Evolutionary conservation across 2,113 vertebrate species (phyloP).

Genomic region (Heterotilapia buettikoferi): DNA sequence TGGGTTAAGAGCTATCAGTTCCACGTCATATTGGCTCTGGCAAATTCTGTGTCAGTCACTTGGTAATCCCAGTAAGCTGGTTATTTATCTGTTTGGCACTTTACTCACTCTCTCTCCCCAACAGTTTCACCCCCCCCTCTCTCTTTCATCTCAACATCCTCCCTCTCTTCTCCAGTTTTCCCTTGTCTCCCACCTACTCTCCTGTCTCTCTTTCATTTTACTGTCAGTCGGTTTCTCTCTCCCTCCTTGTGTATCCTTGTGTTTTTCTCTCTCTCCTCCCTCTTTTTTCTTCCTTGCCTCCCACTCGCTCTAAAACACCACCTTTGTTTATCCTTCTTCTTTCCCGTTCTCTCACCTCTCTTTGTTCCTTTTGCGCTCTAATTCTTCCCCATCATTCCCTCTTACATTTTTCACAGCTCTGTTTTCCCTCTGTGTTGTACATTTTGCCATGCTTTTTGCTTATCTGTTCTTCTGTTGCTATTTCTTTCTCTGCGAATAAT

Average conservation of each 20-base stretch:
- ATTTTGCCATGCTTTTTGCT: neutral
- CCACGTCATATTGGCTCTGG: constrained; percentile 55
- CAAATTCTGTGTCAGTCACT: constrained; percentile 63
- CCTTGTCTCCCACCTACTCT: constrained; percentile 67
- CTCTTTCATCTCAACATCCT: constrained; percentile 56
- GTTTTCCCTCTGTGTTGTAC: neutral
- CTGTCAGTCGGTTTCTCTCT: constrained; percentile 34
- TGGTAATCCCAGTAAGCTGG: constrained; percentile 71
- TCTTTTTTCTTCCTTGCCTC: constrained; percentile 41
- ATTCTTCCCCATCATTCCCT: neutral
- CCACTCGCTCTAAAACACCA: constrained; percentile 51
- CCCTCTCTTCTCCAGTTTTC: constrained; percentile 53
- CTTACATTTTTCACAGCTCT: neutral
- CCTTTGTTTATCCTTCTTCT: constrained; percentile 57
- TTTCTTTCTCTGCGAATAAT: neutral
- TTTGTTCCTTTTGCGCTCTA: constrained; percentile 27
- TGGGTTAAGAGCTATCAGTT: constrained; percentile 65
- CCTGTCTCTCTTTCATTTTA: constrained; percentile 51
- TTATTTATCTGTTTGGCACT: constrained; percentile 70
- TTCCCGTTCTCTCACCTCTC: constrained; percentile 36
- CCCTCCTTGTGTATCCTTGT: constrained; percentile 14
- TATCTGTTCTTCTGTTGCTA: neutral
- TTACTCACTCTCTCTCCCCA: constrained; percentile 42
- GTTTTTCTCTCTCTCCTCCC: constrained; percentile 28
- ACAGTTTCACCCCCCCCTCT: constrained; percentile 19